Base-by-base conservation (phyloP, 2,113 vertebrate species). In the Clarias macrocephalus region DNA sequence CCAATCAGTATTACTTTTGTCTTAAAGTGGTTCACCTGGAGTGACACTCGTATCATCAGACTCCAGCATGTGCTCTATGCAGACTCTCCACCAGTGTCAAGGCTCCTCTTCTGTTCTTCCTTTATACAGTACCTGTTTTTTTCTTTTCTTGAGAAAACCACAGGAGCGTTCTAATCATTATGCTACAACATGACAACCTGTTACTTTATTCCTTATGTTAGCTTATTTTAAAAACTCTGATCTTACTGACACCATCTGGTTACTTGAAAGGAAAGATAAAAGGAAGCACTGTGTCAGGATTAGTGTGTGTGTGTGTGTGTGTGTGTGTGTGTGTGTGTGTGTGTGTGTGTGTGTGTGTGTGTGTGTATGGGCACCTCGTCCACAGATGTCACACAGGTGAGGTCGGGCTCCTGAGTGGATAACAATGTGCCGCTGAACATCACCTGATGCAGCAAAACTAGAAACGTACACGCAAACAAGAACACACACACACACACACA, bases 401-500 rank as follows among this genome's bases (percentile, higher is more conserved):
- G 98, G 98, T 81, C 97, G 97, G 84, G 98, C 97, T 91, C 98
- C 97, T 5, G 98, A 98, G 93, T 99, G 98, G 86, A 99, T 97
- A 86, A 98, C 95, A 86, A 98, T 98, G 89, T 99, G 98, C 30
- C 98, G 96, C 62, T 99, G 98, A 82, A 99, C 98, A 33, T 99
- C 98, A 19, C 98, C 98, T 15, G 98, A 97, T 79, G 98, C 97
- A 54, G 97, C 97, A 89, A 99, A 99, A 89, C 98, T 99, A 33
- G 28, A 30, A 57, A 76, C 42, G 90, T 23, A 89, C 33, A 82
- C 23, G 7, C 21, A 63, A 18, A 63, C 60, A 63, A 18, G 60
- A 33, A 90, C 33, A 88, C 37, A 52, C 70, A 73, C 70, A 48
- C 37, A 48, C 73, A 48, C 73, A 59, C 54, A 80, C n/a, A n/a